phyloP scores from a whole-genome alignment of 2,113 vertebrate species.

The Alethe castanea region DNA sequence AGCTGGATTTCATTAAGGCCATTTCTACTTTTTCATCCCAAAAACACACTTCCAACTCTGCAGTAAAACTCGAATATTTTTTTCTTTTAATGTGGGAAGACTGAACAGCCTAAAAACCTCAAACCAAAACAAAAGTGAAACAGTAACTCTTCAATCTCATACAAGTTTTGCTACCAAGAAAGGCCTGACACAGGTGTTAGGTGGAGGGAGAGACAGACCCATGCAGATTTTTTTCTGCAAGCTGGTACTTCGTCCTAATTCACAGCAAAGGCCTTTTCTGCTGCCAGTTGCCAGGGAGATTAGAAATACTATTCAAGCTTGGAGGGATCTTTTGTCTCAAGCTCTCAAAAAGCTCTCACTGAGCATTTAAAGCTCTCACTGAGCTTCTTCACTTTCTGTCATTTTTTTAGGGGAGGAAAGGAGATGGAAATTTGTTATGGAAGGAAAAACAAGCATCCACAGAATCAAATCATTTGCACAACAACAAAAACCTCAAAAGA shows the following conservation, averaged over 20 bases:
- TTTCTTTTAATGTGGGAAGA: background rate
- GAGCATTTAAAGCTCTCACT: conserved; percentile 11
- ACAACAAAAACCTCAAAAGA: conserved; percentile 1
- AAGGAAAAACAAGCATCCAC: conserved; percentile 13
- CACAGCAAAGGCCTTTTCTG: conserved; percentile 16
- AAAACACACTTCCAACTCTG: background rate
- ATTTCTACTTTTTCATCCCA: background rate
- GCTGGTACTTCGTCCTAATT: conserved; percentile 23
- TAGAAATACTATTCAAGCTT: conserved; percentile 53
- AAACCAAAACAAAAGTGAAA: background rate
- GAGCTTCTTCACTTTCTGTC: conserved; percentile 25
- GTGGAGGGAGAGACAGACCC: background rate
- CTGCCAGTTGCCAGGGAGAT: conserved; percentile 60
- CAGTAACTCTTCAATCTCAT: background rate
- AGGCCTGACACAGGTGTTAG: background rate
- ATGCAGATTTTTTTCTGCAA: conserved; percentile 1
- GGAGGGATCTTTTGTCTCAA: conserved; percentile 62
- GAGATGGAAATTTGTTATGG: conserved; percentile 17
- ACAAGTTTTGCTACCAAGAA: background rate
- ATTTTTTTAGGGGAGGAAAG: conserved; percentile 7
- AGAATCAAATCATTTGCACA: background rate
- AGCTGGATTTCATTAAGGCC: background rate
- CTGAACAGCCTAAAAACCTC: background rate
- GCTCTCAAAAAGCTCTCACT: conserved; percentile 36
- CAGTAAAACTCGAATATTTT: background rate